These are phyloP conservation scores for Myzus persicae DNA, from an alignment of 1,140 invertebrate species.

Conservation along the genomic window DNA sequence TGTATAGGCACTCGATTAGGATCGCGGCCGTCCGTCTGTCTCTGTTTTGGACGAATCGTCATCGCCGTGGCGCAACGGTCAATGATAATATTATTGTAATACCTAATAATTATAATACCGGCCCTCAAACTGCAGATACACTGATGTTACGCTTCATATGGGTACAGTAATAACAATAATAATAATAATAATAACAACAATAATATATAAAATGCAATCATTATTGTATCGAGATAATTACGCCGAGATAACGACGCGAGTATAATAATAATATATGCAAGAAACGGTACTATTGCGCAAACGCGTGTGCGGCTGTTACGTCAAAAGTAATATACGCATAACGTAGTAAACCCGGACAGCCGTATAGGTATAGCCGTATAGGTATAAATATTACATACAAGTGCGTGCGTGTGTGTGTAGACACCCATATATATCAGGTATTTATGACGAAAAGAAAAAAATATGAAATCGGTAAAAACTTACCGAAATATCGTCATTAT, in stretches of 20 bases:
- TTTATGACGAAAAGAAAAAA: conserved; percentile 1
- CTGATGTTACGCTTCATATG: neutral
- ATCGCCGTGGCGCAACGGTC: neutral
- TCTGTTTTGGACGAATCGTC: neutral
- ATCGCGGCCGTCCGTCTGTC: neutral
- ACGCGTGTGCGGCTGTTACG: neutral
- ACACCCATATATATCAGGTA: neutral
- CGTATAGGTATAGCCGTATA: neutral
- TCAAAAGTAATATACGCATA: neutral
- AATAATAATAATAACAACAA: neutral
- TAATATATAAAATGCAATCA: neutral
- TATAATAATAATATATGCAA: conserved; percentile 15
- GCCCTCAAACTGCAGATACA: neutral
- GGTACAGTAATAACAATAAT: neutral
- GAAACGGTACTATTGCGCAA: neutral
- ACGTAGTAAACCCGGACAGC: neutral
- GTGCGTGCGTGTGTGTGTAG: no score
- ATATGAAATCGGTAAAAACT: neutral
- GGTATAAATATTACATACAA: no score
- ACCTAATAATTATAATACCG: neutral
- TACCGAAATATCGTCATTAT: neutral
- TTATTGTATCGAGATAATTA: conserved; percentile 9
- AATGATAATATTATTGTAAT: neutral
- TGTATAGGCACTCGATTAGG: neutral
- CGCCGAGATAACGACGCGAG: neutral